phyloP scores from a whole-genome alignment of 1,140 invertebrate genomes.

The Melanaphis sacchari region DNA sequence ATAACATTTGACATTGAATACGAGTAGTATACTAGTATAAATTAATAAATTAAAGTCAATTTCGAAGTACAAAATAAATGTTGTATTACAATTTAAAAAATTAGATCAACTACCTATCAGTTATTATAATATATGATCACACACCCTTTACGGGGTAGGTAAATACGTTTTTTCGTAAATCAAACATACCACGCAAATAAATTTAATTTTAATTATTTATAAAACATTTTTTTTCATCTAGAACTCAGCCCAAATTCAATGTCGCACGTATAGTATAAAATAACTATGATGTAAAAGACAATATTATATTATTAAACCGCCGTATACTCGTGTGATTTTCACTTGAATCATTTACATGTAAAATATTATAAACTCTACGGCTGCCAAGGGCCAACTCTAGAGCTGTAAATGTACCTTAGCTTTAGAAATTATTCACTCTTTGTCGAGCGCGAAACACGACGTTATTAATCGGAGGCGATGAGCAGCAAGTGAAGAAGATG shows the following conservation, averaged over 20 bases:
- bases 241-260: neutral
- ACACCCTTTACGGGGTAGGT: neutral
- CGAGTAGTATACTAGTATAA: neutral
- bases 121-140: neutral
- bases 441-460: neutral
- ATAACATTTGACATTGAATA: neutral
- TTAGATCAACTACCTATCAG: neutral
- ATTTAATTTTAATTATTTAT: no score
- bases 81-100: neutral
- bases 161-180: no score
- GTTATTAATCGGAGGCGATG: neutral
- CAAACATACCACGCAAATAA: neutral
- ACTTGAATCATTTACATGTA: neutral
- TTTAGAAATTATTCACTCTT: neutral
- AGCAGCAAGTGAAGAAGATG: neutral
- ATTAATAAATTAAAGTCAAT: neutral
- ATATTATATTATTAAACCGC: neutral
- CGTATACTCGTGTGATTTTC: neutral
- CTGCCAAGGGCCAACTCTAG: neutral
- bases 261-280: neutral
- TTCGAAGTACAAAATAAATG: neutral
- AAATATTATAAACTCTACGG: neutral
- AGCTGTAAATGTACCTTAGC: neutral
- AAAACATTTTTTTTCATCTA: no score
- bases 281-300: neutral